phyloP scores from a whole-genome alignment of 2,888 invertebrate genomes.

The Drosophila affinis region DNA sequence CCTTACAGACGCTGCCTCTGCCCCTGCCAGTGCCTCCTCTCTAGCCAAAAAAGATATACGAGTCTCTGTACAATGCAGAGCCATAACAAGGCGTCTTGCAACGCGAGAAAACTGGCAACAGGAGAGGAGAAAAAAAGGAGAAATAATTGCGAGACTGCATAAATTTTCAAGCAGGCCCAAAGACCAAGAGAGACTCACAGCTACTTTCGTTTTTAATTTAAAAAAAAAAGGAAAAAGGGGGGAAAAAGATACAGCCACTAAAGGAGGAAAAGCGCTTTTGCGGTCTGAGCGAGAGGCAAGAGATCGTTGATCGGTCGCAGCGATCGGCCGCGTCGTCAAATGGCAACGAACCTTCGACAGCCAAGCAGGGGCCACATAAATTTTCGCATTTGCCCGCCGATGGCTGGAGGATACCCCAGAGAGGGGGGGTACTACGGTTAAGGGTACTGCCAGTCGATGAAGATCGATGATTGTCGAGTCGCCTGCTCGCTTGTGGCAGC shows the following conservation, averaged over 20 bases:
- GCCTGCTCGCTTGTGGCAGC: slow-evolving; percentile 37
- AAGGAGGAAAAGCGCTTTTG: slow-evolving; percentile 49
- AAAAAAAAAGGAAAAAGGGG: slow-evolving; percentile 28
- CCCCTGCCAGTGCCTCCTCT: not conserved
- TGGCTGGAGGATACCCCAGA: slow-evolving; percentile 10
- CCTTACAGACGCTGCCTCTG: not conserved
- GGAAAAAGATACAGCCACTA: slow-evolving; percentile 40
- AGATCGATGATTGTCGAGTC: slow-evolving; percentile 81
- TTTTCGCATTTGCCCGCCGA: slow-evolving; percentile 54
- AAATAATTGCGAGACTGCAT: slow-evolving; percentile 78
- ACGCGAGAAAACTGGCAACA: slow-evolving; percentile 44
- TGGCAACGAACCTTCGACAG: slow-evolving; percentile 78
- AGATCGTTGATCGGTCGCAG: slow-evolving; percentile 55
- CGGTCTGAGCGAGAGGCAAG: slow-evolving; percentile 27
- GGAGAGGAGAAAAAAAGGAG: slow-evolving; percentile 17
- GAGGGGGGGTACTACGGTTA: slow-evolving; percentile 36
- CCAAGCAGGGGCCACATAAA: slow-evolving; percentile 67
- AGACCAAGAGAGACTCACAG: slow-evolving; percentile 44
- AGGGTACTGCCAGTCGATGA: slow-evolving; percentile 62
- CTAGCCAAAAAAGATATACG: not conserved
- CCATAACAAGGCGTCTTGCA: slow-evolving; percentile 53
- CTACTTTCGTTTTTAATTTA: slow-evolving; percentile 78
- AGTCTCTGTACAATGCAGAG: not conserved
- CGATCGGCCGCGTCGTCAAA: slow-evolving; percentile 43
- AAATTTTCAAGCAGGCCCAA: slow-evolving; percentile 55